Conservation (phyloP, 2,888 invertebrate genomes). For the Torymus aiolomorphi region DNA sequence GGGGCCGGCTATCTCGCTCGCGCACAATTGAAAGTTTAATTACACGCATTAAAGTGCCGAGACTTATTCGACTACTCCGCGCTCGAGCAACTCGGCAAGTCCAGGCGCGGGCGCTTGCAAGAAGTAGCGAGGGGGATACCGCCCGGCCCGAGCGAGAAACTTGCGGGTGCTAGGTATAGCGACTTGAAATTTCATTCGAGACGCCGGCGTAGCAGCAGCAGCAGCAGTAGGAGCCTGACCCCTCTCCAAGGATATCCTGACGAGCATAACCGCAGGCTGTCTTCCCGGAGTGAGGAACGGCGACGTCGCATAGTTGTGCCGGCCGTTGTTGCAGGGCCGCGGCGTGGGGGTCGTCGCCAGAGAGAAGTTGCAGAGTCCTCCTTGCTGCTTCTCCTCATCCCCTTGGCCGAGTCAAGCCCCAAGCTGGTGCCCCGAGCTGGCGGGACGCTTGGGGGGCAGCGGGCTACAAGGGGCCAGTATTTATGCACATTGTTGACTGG, state of each 20-base stretch:
- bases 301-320: slow-evolving; percentile 70
- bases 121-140: not conserved
- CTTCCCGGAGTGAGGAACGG: slow-evolving; percentile 70
- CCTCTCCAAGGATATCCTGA: slow-evolving; percentile 60
- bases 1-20: no score
- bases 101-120: not conserved
- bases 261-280: slow-evolving; percentile 71
- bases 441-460: not conserved
- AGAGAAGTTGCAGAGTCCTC: slow-evolving; percentile 23
- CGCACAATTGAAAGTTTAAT: slow-evolving; percentile 49
- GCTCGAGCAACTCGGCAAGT: slow-evolving; percentile 24
- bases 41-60: slow-evolving; percentile 45
- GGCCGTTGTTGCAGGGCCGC: no score
- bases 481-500: slow-evolving; percentile 76
- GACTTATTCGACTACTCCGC: slow-evolving; percentile 37
- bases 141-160: slow-evolving; percentile 24
- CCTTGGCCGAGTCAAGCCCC: slow-evolving; percentile 34
- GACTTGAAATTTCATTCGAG: slow-evolving; percentile 60
- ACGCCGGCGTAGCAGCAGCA: slow-evolving; percentile 6
- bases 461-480: slow-evolving; percentile 73
- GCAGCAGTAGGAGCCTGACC: slow-evolving; percentile 7
- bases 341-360: not conserved
- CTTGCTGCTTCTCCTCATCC: no score
- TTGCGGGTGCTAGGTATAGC: slow-evolving; percentile 25
- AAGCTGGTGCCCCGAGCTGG: slow-evolving; percentile 48